phyloP scores from a whole-genome alignment of 2,888 invertebrate species.

The Synanthedon myopaeformis region DNA sequence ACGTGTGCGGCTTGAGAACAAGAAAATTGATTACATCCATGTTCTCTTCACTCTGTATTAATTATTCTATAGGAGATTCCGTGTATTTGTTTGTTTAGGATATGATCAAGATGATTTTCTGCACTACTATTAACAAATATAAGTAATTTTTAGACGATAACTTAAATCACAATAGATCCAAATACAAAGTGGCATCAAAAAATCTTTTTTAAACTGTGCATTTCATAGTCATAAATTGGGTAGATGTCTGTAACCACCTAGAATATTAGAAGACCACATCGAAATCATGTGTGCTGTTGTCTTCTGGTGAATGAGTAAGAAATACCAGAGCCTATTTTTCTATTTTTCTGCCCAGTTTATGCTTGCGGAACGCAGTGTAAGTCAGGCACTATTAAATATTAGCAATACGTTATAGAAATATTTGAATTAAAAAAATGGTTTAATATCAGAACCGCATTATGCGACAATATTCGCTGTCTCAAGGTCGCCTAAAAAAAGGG shows the following conservation, averaged over 20 bases:
- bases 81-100: no score
- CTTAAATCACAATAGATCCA: background rate
- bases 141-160: background rate
- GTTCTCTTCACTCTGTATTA: background rate
- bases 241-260: no score
- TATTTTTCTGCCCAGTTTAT: background rate
- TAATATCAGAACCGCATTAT: slow-evolving; percentile 4
- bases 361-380: background rate
- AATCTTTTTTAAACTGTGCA: no score
- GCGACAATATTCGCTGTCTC: background rate
- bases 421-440: slow-evolving; percentile 2
- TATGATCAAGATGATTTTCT: no score
- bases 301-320: no score
- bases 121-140: no score
- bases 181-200: no score
- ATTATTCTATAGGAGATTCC: background rate
- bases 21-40: background rate
- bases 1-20: background rate
- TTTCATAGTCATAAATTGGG: no score
- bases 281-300: no score
- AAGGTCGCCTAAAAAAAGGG: slow-evolving; percentile 5
- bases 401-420: no score
- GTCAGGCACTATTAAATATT: no score
- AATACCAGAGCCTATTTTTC: no score
- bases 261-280: background rate